These are phyloP conservation scores for Papilio protenor DNA, from an alignment of 2,888 invertebrate species.

Conservation along the genomic window DNA sequence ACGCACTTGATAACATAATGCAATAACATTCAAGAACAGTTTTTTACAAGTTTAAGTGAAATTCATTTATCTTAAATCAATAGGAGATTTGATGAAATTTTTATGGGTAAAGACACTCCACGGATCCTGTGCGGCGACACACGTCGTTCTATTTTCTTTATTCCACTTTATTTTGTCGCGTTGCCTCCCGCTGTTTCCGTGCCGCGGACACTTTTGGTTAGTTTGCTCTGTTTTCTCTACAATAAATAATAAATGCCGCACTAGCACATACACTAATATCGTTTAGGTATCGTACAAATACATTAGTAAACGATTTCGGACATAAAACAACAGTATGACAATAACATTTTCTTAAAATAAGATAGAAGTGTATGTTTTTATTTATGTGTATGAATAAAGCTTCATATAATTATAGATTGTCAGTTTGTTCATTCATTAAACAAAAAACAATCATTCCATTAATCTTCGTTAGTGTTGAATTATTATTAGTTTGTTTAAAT, in stretches of 20 bases:
- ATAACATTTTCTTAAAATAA: background rate
- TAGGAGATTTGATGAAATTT: background rate
- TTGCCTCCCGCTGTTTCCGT: slow-evolving; percentile 79
- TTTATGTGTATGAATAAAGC: background rate
- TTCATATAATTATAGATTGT: background rate
- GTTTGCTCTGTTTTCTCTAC: slow-evolving; percentile 81
- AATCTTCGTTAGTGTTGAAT: background rate
- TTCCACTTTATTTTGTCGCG: slow-evolving; percentile 71
- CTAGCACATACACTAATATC: slow-evolving; percentile 47
- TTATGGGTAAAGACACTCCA: slow-evolving; percentile 55
- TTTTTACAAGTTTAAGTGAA: background rate
- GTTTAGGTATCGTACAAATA: slow-evolving; percentile 38
- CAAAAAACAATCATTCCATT: background rate
- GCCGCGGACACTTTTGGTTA: slow-evolving; percentile 82
- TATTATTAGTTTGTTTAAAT: background rate
- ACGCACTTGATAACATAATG: too few relatives aligned
- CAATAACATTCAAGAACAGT: background rate
- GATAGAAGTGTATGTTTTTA: background rate
- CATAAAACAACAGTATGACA: background rate
- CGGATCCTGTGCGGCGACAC: slow-evolving; percentile 63
- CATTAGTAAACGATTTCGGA: slow-evolving; percentile 4
- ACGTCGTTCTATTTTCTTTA: slow-evolving; percentile 78
- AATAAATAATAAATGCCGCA: slow-evolving; percentile 81
- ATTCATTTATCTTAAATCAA: background rate
- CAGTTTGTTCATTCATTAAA: background rate